Conservation (phyloP, 1,140 invertebrate genomes). For the Dendroctonus valens region DNA sequence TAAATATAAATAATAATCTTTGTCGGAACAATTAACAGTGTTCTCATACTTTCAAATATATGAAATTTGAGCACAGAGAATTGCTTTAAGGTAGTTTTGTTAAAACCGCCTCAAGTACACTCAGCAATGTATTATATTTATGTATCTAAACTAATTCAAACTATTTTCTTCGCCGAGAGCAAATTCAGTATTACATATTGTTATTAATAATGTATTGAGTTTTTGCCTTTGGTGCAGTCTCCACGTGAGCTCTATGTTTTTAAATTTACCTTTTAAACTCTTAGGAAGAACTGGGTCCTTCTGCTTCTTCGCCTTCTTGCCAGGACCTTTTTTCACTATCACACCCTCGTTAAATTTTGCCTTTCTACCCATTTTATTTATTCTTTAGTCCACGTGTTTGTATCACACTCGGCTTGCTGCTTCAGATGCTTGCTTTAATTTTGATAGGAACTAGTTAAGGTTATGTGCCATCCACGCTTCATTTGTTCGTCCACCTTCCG, state of each 20-base stretch:
- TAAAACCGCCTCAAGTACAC: too few species aligned
- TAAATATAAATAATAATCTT: too few species aligned
- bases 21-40: too few species aligned
- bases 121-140: background rate
- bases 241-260: background rate
- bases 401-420: too few species aligned
- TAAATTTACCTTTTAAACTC: conserved; percentile 52
- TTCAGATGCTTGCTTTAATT: too few species aligned
- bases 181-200: too few species aligned
- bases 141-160: background rate
- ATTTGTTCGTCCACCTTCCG: too few species aligned
- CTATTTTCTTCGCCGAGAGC: conserved; percentile 16
- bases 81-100: too few species aligned
- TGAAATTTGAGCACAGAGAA: background rate
- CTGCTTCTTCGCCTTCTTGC: conserved; percentile 82
- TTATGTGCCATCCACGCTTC: too few species aligned
- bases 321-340: conserved; percentile 75
- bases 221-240: background rate
- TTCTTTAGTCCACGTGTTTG: background rate
- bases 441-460: too few species aligned
- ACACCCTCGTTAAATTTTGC: conserved; percentile 71
- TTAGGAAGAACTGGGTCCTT: conserved; percentile 70
- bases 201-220: too few species aligned
- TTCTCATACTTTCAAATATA: too few species aligned
- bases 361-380: conserved; percentile 76